Base-by-base conservation (phyloP, 1,140 invertebrate species). In the Bactericera cockerelli region DNA sequence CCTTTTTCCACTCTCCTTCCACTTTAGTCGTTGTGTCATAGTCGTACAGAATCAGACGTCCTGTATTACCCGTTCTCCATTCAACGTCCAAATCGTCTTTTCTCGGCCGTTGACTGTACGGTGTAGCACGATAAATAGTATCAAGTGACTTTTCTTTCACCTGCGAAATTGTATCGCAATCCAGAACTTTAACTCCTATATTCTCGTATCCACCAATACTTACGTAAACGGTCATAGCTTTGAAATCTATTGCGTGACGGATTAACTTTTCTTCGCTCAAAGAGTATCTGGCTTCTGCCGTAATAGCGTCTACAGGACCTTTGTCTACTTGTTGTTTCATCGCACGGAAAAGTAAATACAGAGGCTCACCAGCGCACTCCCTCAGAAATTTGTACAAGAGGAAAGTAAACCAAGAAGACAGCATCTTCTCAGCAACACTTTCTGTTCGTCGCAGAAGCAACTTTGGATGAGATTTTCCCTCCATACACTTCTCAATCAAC, bases 291-390 rank as follows among this genome's bases (percentile, higher is more conserved):
- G 96, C 95, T 75, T 99, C 96, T 28, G 92, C 93, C 13, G 93
- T 98, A 65, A 98, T 88, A 14, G 88, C 85, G 77, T 99, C 96
- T 26, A 99, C 93, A 31, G 96, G 96, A 53, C 96, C 96, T 75
- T 99, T 99, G 74, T 99, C 94, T 55, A 98, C 94, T 76, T 99
- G 96, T 68, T 98, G 93, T 75, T 99, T 99, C 71, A 99, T 96
- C 59, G 95, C 95, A 73, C 93, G 85, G 75, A 96, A 99, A 60
- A 99, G 77, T 79, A 98, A 87, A 74, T 96, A 99, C 21, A 99
- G 76, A 38, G 93, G 93, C 68, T 97, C 92, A 26, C 96, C 96
- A 28, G 95, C 94, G 73, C 91, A 93, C 70, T 97, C 93, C 67
- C 92, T 81, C 64, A 96, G 77, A 74, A 98, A 98, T 79, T 96